Percentiles rank a stretch among this genome's conserved stretches.
phyloP scores from a whole-genome alignment of 2,797 vertebrate species.

The Vireo griseus region DNA sequence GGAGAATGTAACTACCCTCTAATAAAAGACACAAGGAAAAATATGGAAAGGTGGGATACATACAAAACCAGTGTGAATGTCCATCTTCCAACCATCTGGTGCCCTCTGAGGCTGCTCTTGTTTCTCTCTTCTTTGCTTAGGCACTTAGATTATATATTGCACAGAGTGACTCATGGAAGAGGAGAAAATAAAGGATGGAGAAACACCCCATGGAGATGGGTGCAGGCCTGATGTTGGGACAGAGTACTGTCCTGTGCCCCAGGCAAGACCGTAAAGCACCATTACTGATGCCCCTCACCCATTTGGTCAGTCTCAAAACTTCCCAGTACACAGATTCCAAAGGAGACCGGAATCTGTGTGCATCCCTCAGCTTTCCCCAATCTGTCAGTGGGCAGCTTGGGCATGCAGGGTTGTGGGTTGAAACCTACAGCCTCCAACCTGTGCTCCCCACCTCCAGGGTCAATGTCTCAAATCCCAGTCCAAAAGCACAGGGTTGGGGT shows the following conservation, averaged over 20 bases:
- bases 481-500: background rate
- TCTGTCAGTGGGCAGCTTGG: background rate
- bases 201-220: background rate
- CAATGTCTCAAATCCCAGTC: background rate
- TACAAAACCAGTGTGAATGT: rapidly evolving
- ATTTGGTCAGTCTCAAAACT: background rate
- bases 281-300: background rate
- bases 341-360: background rate
- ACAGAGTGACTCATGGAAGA: background rate
- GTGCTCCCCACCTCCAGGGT: background rate
- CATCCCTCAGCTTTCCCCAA: background rate
- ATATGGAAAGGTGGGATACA: rapidly evolving
- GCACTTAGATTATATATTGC: background rate
- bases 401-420: rapidly evolving
- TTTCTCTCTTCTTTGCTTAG: background rate
- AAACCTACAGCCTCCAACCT: background rate
- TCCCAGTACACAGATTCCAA: background rate
- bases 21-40: background rate
- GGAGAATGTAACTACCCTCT: background rate
- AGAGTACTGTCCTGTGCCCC: background rate
- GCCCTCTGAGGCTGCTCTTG: background rate
- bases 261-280: background rate
- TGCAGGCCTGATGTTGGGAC: background rate
- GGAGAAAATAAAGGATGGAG: background rate
- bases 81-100: background rate